phyloP scores from a whole-genome alignment of 1,140 invertebrate species.

The Sminthurinus signatus region DNA sequence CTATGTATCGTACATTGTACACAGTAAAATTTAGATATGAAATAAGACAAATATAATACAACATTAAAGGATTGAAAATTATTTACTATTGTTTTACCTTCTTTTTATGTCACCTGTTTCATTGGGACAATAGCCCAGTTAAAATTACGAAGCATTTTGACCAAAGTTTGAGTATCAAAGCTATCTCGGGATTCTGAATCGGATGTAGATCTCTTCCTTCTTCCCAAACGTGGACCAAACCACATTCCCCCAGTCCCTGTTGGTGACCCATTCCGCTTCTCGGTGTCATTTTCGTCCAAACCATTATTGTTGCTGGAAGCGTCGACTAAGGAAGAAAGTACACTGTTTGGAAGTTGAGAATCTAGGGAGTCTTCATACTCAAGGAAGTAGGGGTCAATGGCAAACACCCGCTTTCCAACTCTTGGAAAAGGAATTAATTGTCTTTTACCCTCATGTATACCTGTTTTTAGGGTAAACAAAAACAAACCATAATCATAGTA shows the following conservation, averaged over 20 bases:
- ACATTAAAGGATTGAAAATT: neutral
- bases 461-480: conserved; percentile 10
- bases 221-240: conserved; percentile 39
- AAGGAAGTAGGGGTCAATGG: conserved; percentile 20
- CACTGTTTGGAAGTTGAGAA: neutral
- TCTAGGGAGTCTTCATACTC: conserved; percentile 34
- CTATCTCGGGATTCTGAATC: conserved; percentile 13
- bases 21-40: no score
- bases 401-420: conserved; percentile 33
- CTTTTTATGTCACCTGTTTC: no score
- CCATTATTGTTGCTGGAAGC: neutral
- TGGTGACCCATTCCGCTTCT: conserved; percentile 22
- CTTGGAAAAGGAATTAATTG: conserved; percentile 41
- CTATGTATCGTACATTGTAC: no score
- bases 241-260: conserved; percentile 34
- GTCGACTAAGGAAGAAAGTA: neutral
- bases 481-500: neutral
- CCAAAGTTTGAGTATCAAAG: conserved; percentile 31
- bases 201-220: conserved; percentile 30
- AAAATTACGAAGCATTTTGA: conserved; percentile 39
- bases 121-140: conserved; percentile 41
- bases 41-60: no score
- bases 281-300: conserved; percentile 18
- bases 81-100: neutral
- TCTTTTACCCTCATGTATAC: conserved; percentile 33